phyloP scores from a whole-genome alignment of 2,113 vertebrate genomes.

The Trogon melanurus region DNA sequence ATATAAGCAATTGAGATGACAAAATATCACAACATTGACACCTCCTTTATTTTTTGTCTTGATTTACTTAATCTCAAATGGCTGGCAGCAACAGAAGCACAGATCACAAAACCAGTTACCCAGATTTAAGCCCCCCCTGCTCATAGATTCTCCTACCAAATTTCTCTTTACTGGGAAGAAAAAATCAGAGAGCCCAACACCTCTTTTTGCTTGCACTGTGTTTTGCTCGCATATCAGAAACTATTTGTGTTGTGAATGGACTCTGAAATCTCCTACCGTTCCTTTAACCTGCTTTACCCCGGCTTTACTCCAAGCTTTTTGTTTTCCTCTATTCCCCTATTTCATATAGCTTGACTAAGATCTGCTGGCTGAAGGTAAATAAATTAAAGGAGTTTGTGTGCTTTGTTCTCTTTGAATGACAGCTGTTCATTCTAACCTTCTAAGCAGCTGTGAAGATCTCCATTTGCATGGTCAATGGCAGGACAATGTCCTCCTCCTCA shows the following conservation, averaged over 20 bases:
- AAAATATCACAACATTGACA: background rate
- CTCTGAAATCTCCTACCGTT: background rate
- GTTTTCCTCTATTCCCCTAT: background rate
- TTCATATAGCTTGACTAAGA: background rate
- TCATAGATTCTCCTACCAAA: background rate
- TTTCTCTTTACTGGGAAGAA: background rate
- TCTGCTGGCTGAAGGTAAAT: background rate
- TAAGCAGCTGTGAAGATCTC: background rate
- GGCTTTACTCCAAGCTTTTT: background rate
- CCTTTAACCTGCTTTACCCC: background rate
- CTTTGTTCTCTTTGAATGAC: background rate
- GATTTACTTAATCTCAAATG: background rate
- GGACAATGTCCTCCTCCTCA: background rate
- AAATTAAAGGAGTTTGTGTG: background rate
- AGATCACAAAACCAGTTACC: background rate
- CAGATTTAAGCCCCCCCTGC: background rate
- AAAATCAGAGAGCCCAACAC: background rate
- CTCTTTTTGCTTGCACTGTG: background rate
- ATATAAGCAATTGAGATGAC: background rate
- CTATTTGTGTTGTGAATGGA: rapidly evolving
- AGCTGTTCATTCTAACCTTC: background rate
- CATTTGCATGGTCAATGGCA: background rate
- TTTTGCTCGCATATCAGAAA: background rate
- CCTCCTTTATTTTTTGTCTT: background rate
- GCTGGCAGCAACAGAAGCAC: background rate